phyloP scores from a whole-genome alignment of 2,113 vertebrate species.

The Lota lota region DNA sequence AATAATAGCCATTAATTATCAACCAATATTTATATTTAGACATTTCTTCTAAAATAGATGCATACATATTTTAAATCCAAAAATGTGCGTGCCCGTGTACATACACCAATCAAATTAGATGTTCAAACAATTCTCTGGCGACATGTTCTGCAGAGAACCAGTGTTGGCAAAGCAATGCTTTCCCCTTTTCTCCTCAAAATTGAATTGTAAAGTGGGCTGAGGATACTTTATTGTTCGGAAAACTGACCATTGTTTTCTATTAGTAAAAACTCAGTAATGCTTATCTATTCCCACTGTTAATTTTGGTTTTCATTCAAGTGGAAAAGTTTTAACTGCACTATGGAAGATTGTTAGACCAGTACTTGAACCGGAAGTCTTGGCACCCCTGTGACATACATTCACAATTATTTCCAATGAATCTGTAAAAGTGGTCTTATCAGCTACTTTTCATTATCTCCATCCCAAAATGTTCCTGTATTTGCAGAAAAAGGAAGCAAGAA shows the following conservation, averaged over 20 bases:
- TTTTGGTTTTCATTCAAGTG: constrained; percentile 44
- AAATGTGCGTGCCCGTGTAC: too few relatives aligned
- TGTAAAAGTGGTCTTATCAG: constrained; percentile 54
- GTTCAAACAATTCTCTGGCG: too few relatives aligned
- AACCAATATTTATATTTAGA: too few relatives aligned
- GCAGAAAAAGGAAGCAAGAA: constrained; percentile 17
- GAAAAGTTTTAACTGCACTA: constrained; percentile 44
- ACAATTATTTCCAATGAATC: constrained; percentile 59
- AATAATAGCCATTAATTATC: too few relatives aligned
- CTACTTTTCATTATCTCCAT: constrained; percentile 45
- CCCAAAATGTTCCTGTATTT: constrained; percentile 14
- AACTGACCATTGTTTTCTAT: background rate
- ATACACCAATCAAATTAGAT: too few relatives aligned
- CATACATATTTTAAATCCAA: too few relatives aligned
- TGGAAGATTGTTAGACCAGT: constrained; percentile 35
- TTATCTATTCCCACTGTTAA: constrained; percentile 21
- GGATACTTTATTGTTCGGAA: too few relatives aligned
- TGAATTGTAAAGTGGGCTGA: too few relatives aligned
- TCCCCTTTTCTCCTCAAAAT: too few relatives aligned
- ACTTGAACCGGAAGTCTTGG: constrained; percentile 47
- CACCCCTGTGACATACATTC: constrained; percentile 33
- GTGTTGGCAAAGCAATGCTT: too few relatives aligned
- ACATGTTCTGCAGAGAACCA: too few relatives aligned
- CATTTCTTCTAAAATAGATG: too few relatives aligned
- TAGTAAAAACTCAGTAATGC: constrained; percentile 6